These are phyloP conservation scores for Balaenoptera acutorostrata DNA, from an alignment of 2,113 vertebrate genomes.

Conservation along the genomic window DNA sequence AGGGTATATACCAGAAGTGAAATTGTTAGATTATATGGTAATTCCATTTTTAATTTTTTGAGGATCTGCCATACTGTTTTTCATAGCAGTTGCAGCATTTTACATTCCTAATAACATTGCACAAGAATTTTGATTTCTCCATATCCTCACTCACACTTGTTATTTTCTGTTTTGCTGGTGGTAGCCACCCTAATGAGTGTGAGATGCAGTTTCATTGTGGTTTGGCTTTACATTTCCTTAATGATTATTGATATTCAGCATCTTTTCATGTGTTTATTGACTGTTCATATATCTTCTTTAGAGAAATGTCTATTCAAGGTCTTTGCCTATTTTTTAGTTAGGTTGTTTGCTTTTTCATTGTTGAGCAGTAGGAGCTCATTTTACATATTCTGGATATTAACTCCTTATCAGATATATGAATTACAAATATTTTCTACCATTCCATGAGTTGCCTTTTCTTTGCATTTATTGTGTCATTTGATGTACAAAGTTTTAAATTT, in stretches of 20 bases:
- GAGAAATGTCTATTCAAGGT: background rate
- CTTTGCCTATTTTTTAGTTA: background rate
- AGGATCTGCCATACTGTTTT: background rate
- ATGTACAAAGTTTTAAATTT: background rate
- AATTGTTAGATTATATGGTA: background rate
- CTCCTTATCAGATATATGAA: background rate
- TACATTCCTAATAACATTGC: background rate
- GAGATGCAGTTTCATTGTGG: background rate
- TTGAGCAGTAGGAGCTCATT: background rate
- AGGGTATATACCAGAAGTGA: background rate
- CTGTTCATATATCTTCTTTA: background rate
- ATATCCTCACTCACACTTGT: background rate
- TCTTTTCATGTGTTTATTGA: background rate
- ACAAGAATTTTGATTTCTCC: background rate
- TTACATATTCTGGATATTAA: background rate
- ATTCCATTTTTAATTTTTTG: background rate
- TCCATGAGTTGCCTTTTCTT: background rate
- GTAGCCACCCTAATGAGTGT: background rate
- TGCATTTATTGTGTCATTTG: background rate
- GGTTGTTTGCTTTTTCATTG: background rate
- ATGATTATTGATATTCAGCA: background rate
- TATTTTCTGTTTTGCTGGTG: background rate
- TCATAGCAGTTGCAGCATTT: background rate
- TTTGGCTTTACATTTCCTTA: background rate
- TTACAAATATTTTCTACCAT: background rate